These are phyloP conservation scores for Origma solitaria DNA, from an alignment of 2,113 vertebrate genomes.

Conservation along the genomic window DNA sequence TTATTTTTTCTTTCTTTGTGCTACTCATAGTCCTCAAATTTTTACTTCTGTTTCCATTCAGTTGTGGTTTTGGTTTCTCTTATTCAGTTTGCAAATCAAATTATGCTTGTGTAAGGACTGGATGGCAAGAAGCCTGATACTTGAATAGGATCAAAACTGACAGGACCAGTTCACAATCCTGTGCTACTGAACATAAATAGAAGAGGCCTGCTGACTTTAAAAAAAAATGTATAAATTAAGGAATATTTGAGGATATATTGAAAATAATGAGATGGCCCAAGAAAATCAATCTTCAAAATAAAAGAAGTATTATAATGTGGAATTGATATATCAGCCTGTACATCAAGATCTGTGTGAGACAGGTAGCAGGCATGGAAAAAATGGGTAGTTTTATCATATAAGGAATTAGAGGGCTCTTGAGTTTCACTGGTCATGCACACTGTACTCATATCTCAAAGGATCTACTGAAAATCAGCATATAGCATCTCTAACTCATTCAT, in stretches of 20 bases:
- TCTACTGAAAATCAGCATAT: background rate
- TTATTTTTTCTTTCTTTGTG: background rate
- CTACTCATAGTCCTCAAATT: background rate
- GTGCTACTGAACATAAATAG: background rate
- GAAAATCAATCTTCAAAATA: background rate
- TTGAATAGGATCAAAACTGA: background rate
- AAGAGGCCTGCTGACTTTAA: background rate
- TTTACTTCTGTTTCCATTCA: background rate
- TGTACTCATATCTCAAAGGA: background rate
- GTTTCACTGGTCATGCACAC: background rate
- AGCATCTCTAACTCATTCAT: background rate
- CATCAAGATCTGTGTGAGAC: background rate
- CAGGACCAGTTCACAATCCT: background rate
- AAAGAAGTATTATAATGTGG: background rate
- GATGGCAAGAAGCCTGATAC: background rate
- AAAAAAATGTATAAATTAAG: background rate
- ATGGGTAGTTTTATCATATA: background rate
- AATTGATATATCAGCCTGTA: background rate
- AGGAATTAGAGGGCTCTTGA: background rate
- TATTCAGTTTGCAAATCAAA: background rate
- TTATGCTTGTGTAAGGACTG: background rate
- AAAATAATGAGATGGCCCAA: background rate
- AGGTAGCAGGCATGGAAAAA: background rate
- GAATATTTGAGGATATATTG: background rate
- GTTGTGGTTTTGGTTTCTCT: background rate